Evolutionary conservation across 1,140 invertebrate species (phyloP).

Genomic region (Ectropis grisescens): DNA sequence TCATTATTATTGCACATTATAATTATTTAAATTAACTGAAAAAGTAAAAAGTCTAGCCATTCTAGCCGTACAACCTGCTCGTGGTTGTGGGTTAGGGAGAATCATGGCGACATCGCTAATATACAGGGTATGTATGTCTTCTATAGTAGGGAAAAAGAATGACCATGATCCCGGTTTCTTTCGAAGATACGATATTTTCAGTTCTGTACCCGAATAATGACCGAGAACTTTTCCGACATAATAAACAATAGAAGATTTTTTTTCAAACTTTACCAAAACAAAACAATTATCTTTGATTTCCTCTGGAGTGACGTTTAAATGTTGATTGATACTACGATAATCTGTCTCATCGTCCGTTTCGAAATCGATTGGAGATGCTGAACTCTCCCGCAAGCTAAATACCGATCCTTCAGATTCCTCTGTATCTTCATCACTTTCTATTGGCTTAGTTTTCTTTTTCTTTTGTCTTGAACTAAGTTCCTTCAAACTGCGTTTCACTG

Average conservation of each 20-base stretch:
- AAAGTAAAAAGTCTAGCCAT: constrained; percentile 9
- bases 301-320: constrained; percentile 9
- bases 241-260: constrained; percentile 4
- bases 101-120: constrained; percentile 12
- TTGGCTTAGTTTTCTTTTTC: constrained; percentile 16
- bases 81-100: constrained; percentile 10
- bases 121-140: no score
- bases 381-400: constrained; percentile 19
- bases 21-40: constrained; percentile 10
- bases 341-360: constrained; percentile 14
- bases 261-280: constrained; percentile 14
- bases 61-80: constrained; percentile 8
- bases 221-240: constrained; percentile 9
- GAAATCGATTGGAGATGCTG: constrained; percentile 16
- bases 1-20: constrained; percentile 10
- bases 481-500: not conserved
- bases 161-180: constrained; percentile 10
- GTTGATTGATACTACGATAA: constrained; percentile 7
- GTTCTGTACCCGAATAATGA: constrained; percentile 4
- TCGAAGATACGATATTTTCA: not conserved
- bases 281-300: constrained; percentile 13
- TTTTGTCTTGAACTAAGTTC: constrained; percentile 10
- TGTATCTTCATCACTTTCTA: constrained; percentile 15
- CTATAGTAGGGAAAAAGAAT: constrained; percentile 13
- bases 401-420: constrained; percentile 12